Percentiles rank a stretch among this genome's conserved stretches.
These are phyloP conservation scores for Temnothorax nylanderi DNA, from an alignment of 1,140 invertebrate genomes.

Conservation along the genomic window DNA sequence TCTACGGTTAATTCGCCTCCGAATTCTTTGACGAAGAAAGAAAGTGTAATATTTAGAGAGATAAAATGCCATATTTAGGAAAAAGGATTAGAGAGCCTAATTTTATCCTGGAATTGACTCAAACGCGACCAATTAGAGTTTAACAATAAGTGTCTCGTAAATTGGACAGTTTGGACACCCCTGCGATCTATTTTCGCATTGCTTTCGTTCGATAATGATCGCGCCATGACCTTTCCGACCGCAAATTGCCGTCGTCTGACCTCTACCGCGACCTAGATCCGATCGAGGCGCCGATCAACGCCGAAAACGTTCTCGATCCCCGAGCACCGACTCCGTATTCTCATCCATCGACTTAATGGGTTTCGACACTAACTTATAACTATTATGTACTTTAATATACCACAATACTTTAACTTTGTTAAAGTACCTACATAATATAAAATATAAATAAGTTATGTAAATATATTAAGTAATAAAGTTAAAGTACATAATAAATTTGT, in stretches of 20 bases:
- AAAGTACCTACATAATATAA: too few relatives aligned
- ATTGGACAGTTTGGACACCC: constrained; percentile 21
- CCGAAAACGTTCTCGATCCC: constrained; percentile 32
- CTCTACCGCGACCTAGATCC: constrained; percentile 17
- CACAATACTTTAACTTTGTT: too few relatives aligned
- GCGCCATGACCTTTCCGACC: constrained; percentile 32
- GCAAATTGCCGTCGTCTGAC: constrained; percentile 42
- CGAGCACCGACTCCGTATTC: neutral
- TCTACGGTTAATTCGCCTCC: too few relatives aligned
- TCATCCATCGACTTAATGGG: neutral
- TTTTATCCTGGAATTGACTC: neutral
- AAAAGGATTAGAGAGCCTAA: neutral
- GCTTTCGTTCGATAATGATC: constrained; percentile 57
- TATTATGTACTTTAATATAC: neutral
- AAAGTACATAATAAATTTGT: neutral
- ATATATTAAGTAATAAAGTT: neutral
- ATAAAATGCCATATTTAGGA: neutral
- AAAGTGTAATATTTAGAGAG: neutral
- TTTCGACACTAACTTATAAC: neutral
- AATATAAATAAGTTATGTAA: too few relatives aligned
- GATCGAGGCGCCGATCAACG: constrained; percentile 36
- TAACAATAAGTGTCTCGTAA: neutral
- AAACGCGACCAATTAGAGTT: constrained; percentile 2
- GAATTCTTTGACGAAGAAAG: neutral
- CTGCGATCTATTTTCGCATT: constrained; percentile 29